These are phyloP conservation scores for Gymnoscelis rufifasciata DNA, from an alignment of 2,888 invertebrate genomes.

Conservation along the genomic window DNA sequence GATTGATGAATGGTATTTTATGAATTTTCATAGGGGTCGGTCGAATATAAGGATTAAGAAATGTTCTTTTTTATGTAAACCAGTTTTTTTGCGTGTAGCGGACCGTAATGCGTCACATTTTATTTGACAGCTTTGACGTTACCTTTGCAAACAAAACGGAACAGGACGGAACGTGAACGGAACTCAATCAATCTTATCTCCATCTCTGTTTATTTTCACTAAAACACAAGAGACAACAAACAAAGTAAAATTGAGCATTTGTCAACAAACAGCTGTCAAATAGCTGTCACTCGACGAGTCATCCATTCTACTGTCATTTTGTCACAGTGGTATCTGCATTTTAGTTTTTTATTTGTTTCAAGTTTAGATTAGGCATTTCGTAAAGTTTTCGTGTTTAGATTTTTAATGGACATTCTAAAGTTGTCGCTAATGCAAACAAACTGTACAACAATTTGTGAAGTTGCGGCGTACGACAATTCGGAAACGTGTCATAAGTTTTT, in stretches of 20 bases:
- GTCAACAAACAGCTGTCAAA: constrained; percentile 10
- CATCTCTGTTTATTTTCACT: constrained; percentile 1
- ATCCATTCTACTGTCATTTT: constrained; percentile 41
- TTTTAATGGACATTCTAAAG: constrained; percentile 45
- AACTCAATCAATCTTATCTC: neutral
- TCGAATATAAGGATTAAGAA: too few species aligned
- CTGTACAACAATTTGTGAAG: constrained; percentile 42
- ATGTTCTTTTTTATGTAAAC: neutral
- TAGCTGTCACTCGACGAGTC: constrained; percentile 20
- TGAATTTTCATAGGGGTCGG: too few species aligned
- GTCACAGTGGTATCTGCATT: constrained; percentile 60
- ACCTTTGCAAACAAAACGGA: neutral
- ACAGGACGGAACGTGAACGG: constrained; percentile 2
- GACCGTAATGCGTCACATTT: constrained; percentile 55
- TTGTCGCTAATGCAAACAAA: constrained; percentile 54
- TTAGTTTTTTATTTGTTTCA: constrained; percentile 75
- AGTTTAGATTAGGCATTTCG: constrained; percentile 52
- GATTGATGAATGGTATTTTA: too few species aligned
- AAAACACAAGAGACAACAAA: constrained; percentile 9
- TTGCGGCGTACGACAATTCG: constrained; percentile 51
- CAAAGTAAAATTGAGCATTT: neutral
- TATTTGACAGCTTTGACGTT: constrained; percentile 27
- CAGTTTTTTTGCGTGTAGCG: constrained; percentile 37
- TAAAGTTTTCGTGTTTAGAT: constrained; percentile 58
- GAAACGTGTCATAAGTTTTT: constrained; percentile 72